phyloP scores from a whole-genome alignment of 2,113 vertebrate species.

The Bombycilla garrulus region DNA sequence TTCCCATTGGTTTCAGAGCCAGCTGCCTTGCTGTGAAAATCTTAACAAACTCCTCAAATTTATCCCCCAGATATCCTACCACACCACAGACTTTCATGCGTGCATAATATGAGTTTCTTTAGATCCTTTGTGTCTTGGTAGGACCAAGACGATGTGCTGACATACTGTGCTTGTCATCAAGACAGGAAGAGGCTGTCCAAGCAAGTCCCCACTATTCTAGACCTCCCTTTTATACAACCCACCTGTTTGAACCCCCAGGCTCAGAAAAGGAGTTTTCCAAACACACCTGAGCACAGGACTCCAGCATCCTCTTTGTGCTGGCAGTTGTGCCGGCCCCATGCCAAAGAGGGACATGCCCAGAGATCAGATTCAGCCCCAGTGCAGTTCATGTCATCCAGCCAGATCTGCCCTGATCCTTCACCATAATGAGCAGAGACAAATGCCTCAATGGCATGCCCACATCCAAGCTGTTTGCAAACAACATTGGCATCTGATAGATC shows the following conservation, averaged over 20 bases:
- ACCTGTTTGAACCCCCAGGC: not conserved
- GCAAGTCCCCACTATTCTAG: not conserved
- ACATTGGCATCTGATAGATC: constrained; percentile 66
- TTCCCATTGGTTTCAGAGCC: not conserved
- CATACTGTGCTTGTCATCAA: not conserved
- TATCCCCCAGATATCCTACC: not conserved
- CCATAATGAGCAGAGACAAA: constrained; percentile 65
- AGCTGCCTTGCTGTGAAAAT: not conserved
- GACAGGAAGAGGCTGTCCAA: not conserved
- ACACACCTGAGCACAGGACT: constrained; percentile 60
- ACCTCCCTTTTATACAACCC: not conserved
- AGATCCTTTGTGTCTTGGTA: not conserved
- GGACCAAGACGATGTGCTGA: not conserved
- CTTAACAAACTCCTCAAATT: not conserved
- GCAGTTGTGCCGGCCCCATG: constrained; percentile 65
- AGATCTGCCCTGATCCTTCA: constrained; percentile 65
- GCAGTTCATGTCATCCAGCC: constrained; percentile 71
- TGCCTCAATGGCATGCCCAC: constrained; percentile 68
- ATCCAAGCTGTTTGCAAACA: constrained; percentile 73
- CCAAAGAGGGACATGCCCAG: constrained; percentile 65
- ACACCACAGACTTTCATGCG: not conserved
- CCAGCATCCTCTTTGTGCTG: constrained; percentile 52
- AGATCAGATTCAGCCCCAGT: constrained; percentile 64
- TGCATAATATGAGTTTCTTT: not conserved
- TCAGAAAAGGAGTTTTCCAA: not conserved